Base-by-base conservation (phyloP, 2,113 vertebrate genomes). In the Rhegmatorhina hoffmannsi region DNA sequence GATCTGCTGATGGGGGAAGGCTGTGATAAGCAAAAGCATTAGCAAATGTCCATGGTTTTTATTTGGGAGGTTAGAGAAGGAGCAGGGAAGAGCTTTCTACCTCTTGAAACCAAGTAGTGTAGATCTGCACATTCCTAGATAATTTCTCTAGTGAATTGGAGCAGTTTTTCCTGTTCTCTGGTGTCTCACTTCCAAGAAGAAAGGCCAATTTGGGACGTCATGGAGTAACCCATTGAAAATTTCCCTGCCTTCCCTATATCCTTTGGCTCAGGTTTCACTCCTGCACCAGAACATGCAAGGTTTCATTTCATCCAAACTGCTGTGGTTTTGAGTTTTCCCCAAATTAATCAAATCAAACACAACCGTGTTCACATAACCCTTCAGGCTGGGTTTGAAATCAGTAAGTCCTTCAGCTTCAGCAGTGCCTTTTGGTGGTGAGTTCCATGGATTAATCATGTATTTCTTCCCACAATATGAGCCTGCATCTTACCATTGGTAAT, bases 281-380 rank as follows among this genome's bases (percentile, higher is more conserved):
- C 56, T 53, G 26, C 79, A 66, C 63, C 72, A 55, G 52, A 67
- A 67, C 85, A 52, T 3, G 74, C 11, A 58, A 78, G 38, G 50
- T 94, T 77, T 80, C 52, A 15, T 80, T 83, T 77, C 79, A 46
- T 80, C 72, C 82, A 77, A 31, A 49, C 38, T 85, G 56, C 63
- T 70, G 84, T 7, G 93, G 84, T 47, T 97, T 93, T 79, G 84
- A 91, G 62, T 58, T 85, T 76, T 55, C 40, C 93, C 70, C 75
- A 59, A 93, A 10, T 56, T 52, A 88, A 92, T 73, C 67, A 83
- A 69, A 69, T 21, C 31, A 55, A 95, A 93, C 9, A 1, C 16
- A 26, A 70, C 36, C 7, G 0, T 31, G 56, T 43, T 63, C 81
- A 52, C 56, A 36, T 68, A 67, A 84, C 46, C 58, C 67, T 62